Conservation (phyloP, 2,113 vertebrate species). For the Poeciliopsis prolifica region DNA sequence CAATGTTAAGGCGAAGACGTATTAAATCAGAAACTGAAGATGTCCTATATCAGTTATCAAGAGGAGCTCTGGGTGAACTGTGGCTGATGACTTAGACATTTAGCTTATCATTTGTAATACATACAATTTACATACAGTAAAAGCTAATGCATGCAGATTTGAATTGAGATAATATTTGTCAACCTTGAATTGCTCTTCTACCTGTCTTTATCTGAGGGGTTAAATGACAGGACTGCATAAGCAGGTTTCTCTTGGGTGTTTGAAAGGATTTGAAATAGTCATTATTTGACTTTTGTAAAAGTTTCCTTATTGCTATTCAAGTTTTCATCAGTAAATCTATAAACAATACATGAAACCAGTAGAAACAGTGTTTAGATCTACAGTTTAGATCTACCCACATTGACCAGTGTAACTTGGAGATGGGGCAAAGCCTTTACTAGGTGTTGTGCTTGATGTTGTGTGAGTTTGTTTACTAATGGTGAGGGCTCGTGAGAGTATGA, state of each 20-base stretch:
- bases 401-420: constrained; percentile 44
- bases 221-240: constrained; percentile 8
- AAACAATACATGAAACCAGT: not conserved
- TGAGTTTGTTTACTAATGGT: constrained; percentile 59
- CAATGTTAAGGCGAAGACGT: constrained; percentile 27
- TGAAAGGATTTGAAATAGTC: constrained; percentile 12
- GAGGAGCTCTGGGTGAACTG: not conserved
- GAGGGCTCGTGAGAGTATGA: constrained; percentile 35
- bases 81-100: not conserved
- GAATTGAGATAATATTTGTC: constrained; percentile 25
- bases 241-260: constrained; percentile 21
- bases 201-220: constrained; percentile 14
- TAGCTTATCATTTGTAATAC: constrained; percentile 16
- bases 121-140: constrained; percentile 8
- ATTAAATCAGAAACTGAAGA: constrained; percentile 26
- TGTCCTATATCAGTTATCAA: constrained; percentile 15
- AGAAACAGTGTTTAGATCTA: constrained; percentile 27
- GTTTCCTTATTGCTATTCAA: constrained; percentile 2
- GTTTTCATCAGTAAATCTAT: constrained; percentile 26
- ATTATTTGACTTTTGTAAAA: constrained; percentile 33
- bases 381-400: constrained; percentile 24
- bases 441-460: constrained; percentile 55
- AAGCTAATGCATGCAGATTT: constrained; percentile 44
- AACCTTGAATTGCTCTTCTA: constrained; percentile 24
- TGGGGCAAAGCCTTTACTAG: constrained; percentile 45